Conservation (phyloP, 2,113 vertebrate genomes). For the Elephantulus edwardii region DNA sequence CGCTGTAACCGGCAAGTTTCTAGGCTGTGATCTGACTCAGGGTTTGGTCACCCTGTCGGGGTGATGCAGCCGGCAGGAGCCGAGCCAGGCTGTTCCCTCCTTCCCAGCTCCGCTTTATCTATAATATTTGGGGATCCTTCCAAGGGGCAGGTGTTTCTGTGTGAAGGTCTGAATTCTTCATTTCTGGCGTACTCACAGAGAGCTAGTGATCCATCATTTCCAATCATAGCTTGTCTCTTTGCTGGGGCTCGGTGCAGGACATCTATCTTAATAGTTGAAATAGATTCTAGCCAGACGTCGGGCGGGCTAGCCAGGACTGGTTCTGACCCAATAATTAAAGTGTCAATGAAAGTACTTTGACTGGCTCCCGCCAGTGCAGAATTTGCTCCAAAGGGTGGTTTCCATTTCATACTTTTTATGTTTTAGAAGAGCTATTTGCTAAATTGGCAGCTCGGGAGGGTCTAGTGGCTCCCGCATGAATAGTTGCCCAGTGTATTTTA, state of each 20-base stretch:
- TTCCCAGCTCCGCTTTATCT: not conserved
- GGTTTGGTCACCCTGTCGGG: constrained; percentile 22
- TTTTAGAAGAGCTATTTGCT: constrained; percentile 62
- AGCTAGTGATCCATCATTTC: constrained; percentile 55
- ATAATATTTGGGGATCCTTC: not conserved
- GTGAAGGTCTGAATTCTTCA: constrained; percentile 35
- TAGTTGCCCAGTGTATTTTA: constrained; percentile 48
- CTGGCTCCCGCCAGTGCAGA: not conserved
- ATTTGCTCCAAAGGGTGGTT: constrained; percentile 25
- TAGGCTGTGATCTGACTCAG: constrained; percentile 50
- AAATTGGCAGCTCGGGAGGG: constrained; percentile 54
- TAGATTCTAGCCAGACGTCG: constrained; percentile 47
- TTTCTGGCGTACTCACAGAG: constrained; percentile 26
- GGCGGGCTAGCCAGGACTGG: not conserved
- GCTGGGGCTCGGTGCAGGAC: not conserved
- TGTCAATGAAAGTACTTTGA: constrained; percentile 10
- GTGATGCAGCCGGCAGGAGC: not conserved
- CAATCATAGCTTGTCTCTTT: constrained; percentile 34
- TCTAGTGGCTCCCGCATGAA: constrained; percentile 35
- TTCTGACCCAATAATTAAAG: constrained; percentile 34
- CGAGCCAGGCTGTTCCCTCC: constrained; percentile 25
- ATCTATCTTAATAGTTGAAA: constrained; percentile 41
- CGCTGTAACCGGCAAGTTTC: constrained; percentile 41
- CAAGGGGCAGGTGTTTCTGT: constrained; percentile 67
- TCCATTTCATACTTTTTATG: constrained; percentile 55